Percentiles rank a stretch among this genome's conserved stretches.
These are phyloP conservation scores for Autographa gamma DNA, from an alignment of 2,888 invertebrate species.

Conservation along the genomic window DNA sequence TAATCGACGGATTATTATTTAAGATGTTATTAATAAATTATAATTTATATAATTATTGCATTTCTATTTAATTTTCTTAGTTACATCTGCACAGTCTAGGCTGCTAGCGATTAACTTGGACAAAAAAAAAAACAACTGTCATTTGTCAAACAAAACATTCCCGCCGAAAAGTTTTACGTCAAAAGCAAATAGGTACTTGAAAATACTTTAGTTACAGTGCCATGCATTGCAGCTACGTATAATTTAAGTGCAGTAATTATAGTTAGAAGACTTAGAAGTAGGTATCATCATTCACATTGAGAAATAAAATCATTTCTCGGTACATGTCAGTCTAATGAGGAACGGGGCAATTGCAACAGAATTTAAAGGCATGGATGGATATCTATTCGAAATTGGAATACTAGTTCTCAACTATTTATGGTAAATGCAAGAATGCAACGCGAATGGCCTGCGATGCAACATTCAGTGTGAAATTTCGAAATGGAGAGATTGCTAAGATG, in stretches of 20 bases:
- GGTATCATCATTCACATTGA: neutral
- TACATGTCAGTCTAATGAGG: slow-evolving; percentile 13
- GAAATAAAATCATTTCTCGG: no score
- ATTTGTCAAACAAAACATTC: neutral
- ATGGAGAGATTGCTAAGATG: slow-evolving; percentile 41
- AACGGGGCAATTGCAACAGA: slow-evolving; percentile 13
- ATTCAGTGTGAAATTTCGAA: slow-evolving; percentile 48
- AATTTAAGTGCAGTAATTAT: no score
- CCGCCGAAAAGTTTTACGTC: neutral
- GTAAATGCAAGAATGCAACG: slow-evolving; percentile 36
- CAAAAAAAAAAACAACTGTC: neutral
- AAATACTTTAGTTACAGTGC: no score
- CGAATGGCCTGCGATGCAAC: slow-evolving; percentile 45
- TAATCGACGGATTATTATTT: slow-evolving; percentile 23
- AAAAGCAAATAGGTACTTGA: neutral
- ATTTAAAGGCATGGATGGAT: slow-evolving; percentile 16
- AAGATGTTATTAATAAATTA: slow-evolving; percentile 9
- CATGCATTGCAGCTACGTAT: no score
- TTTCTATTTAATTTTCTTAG: no score
- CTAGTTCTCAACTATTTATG: slow-evolving; percentile 42
- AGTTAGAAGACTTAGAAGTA: no score
- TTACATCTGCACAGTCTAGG: neutral
- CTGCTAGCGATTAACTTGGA: neutral
- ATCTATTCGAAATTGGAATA: slow-evolving; percentile 41
- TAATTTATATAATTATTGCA: no score